Base-by-base conservation (phyloP, 2,113 vertebrate species). In the Rhombomys opimus region DNA sequence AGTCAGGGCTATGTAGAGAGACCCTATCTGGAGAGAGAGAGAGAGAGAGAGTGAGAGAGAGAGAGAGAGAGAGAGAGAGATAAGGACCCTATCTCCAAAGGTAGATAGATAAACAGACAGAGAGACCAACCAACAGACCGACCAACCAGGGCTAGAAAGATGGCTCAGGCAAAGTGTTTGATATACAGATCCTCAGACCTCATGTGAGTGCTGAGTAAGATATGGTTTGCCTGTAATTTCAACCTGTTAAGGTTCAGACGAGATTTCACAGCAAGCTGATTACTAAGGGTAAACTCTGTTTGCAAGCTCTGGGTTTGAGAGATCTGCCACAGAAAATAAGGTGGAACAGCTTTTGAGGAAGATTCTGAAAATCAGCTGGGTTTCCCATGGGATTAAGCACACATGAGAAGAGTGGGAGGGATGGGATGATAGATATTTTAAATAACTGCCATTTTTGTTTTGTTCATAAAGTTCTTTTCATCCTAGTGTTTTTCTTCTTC, bases 401-500 rank as follows among this genome's bases (percentile, higher is more conserved):
- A 50, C 7, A 73, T 38, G 72, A 41, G 7, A 52, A 78, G 50
- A 50, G 25, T 41, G 3, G 5, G 30, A 17, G 52, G 32, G 32
- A 30, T 13, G 52, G 32, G 32, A 30, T 13, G 41, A 63, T 7
- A 61, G 75, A 35, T 97, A 87, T 54, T 91, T 80, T 85, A 22
- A 84, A 32, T 92, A 95, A 57, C 10, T 81, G 81, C n/a, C n/a
- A 7, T 57, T 73, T 89, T 90, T 73, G 18, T 81, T 82, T 95
- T 87, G 27, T 78, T 73, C 63, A 46, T 46, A 27, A 96, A 89
- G 18, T 57, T 70, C n/a, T 72, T 93, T 20, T 61, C n/a, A 27
- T 94, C 73, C 90, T 95, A 87, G 84, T 93, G 41, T 35, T 94
- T 96, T 63, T 23, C 18, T 38, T 50, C 89, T 25, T 54, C 52